Evolutionary conservation across 2,888 invertebrate genomes (phyloP), one percentile per base, ranked within the genome.

Genomic region (Tanypteryx hageni): DNA sequence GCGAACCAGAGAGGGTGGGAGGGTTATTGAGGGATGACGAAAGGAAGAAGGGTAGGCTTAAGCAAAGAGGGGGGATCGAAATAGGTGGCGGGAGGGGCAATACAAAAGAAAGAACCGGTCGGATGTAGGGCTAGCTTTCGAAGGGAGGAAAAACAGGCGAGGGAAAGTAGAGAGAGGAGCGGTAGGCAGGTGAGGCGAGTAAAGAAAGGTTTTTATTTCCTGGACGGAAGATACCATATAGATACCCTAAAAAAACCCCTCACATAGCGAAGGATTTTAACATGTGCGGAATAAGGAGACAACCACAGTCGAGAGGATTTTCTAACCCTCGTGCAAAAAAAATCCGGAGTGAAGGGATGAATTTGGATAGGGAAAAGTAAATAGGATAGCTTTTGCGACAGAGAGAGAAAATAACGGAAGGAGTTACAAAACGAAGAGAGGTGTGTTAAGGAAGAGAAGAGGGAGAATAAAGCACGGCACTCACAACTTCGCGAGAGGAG

Each of bases 311-410:
- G 44, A 44, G n/a, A n/a, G n/a, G n/a, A n/a, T n/a, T n/a, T n/a
- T n/a, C n/a, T n/a, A n/a, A n/a, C n/a, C n/a, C n/a, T n/a, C n/a
- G n/a, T n/a, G n/a, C n/a, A n/a, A n/a, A n/a, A 44, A 44, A 44
- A 44, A 44, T 44, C 44, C 44, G 5, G 44, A 44, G 44, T 44
- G 5, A 44, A 64, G 14, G 64, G 64, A n/a, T 64, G 64, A 8
- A 18, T 14, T n/a, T n/a, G 64, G n/a, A n/a, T 76, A 76, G 76
- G 22, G 76, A 76, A 76, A 76, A 9, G 76, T 76, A 76, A 76
- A 76, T 76, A 76, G 76, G 76, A 22, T 10, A 76, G 27, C 22
- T 22, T 76, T n/a, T 10, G 27, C n/a, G 22, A 27, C 61, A 7
- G 61, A 18, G 18, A 7, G 61, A 18, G 18, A 18, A 61, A 61